Evolutionary conservation across 2,797 vertebrate genomes (phyloP), one percentile per base, ranked within the genome.

Genomic region (Poecilia wingei): DNA sequence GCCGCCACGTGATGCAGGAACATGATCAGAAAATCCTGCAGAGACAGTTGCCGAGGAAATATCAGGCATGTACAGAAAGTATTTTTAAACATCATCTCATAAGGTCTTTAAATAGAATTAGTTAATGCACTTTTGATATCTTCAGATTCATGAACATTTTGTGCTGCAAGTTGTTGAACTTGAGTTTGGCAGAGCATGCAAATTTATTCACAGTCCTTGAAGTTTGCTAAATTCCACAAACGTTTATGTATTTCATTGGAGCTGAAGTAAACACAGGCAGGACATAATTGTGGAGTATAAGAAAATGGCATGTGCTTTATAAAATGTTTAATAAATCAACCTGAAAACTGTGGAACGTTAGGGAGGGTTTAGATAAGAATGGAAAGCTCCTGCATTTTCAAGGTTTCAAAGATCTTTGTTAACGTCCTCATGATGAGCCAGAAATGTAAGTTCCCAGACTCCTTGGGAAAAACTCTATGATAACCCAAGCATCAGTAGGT

Each of bases 1-100:
- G 96, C 73, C 87, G 97, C 89, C 93, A 98, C 84, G 61, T 99
- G 98, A 93, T 99, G 98, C 88, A 97, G 93, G 92, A 98, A 97
- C 98, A 99, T 99, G 91, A 98, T 90, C 84, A 96, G 95, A 88
- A 99, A 99, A 89, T 99, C 98, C 98, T 99, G 93, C 33, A 89
- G 89, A 89, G 77, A 91, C 82, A 92, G 79, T 81, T 71, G 31
- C 55, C 80, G 72, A 75, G 76, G 57, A 83, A 78, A 88, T 41
- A 45, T 90, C 79, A 89, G 70, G 61, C 53, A 76, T 53, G 68
- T 70, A 71, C 22, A 79, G 61, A 80, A 59, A 77, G 43, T 4
- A 25, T 12, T n/a, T 59, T 73, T n/a, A 81, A 70, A 75, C 4
- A 31, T 74, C 49, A 75, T 72, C 78, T 66, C 75, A 79, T 79